Evolutionary conservation across 1,140 invertebrate species (phyloP).

Genomic region (Lutraria rhynchaena): DNA sequence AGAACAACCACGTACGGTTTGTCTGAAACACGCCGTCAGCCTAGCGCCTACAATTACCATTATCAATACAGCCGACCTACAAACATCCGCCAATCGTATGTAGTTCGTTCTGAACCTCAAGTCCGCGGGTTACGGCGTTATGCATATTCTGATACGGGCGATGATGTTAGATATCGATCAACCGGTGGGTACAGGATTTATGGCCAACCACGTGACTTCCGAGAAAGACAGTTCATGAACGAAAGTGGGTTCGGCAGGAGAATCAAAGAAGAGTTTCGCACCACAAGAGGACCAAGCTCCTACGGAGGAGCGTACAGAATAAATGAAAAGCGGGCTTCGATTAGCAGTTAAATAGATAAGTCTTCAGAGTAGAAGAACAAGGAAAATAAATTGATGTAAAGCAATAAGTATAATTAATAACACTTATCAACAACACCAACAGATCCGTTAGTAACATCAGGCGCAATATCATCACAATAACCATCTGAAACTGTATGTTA

Average conservation of each 20-base stretch:
- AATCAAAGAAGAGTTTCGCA: slow-evolving; percentile 25
- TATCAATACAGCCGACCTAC: not conserved
- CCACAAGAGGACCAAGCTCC: not conserved
- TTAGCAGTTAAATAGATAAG: slow-evolving; percentile 20
- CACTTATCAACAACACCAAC: too few species aligned
- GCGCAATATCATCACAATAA: too few species aligned
- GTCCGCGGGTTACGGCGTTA: slow-evolving; percentile 6
- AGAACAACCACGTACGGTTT: slow-evolving; percentile 38
- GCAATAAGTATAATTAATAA: too few species aligned
- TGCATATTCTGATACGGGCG: slow-evolving; percentile 7
- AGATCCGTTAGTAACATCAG: too few species aligned
- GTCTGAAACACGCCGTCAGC: slow-evolving; percentile 44
- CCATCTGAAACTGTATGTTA: too few species aligned
- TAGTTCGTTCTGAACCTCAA: not conserved
- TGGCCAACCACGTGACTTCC: slow-evolving; percentile 64
- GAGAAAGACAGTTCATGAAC: slow-evolving; percentile 67
- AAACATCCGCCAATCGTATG: slow-evolving; percentile 40
- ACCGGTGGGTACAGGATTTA: slow-evolving; percentile 29
- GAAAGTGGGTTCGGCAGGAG: slow-evolving; percentile 64
- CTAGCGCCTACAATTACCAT: slow-evolving; percentile 29
- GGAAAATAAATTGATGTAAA: too few species aligned
- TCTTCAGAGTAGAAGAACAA: not conserved
- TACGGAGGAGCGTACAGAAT: slow-evolving; percentile 29
- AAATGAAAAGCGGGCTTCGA: slow-evolving; percentile 1
- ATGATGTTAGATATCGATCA: not conserved